phyloP scores from a whole-genome alignment of 2,888 invertebrate species.

The Lamellibrachia columna region DNA sequence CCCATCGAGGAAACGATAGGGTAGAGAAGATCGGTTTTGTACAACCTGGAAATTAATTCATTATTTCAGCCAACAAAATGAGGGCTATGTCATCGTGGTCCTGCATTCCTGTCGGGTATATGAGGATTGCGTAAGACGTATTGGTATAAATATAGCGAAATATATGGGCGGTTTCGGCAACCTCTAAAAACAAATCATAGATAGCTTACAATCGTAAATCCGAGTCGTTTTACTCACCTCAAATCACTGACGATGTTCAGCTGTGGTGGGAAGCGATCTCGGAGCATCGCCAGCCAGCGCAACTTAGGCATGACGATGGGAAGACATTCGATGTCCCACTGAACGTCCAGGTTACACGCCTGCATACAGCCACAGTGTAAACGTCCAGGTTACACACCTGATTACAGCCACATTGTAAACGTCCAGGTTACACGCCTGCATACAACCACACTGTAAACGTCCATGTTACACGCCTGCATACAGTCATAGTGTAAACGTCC shows the following conservation, averaged over 20 bases:
- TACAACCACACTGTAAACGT: slow-evolving; percentile 49
- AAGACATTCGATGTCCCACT: slow-evolving; percentile 60
- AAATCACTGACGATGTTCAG: slow-evolving; percentile 55
- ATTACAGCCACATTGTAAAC: too few relatives aligned
- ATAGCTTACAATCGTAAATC: too few relatives aligned
- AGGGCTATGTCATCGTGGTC: too few relatives aligned
- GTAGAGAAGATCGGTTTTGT: too few relatives aligned
- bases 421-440: slow-evolving; percentile 44
- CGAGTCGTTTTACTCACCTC: slow-evolving; percentile 44
- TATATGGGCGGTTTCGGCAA: too few relatives aligned
- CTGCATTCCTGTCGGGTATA: too few relatives aligned
- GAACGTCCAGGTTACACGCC: slow-evolving; percentile 49
- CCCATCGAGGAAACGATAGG: too few relatives aligned
- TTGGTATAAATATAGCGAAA: too few relatives aligned
- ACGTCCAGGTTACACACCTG: slow-evolving; percentile 50
- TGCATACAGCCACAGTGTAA: background rate
- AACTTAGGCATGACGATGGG: slow-evolving; percentile 55
- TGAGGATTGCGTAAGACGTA: too few relatives aligned
- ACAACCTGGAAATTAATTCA: too few relatives aligned
- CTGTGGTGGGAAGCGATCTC: slow-evolving; percentile 57
- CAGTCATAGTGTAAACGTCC: slow-evolving; percentile 53
- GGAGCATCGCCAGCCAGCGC: slow-evolving; percentile 60
- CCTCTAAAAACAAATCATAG: too few relatives aligned
- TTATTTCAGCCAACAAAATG: too few relatives aligned
- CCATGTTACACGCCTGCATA: slow-evolving; percentile 39